A percentile compares a stretch with the other conserved stretches of the same genome.
Evolutionary conservation across 1,140 invertebrate genomes (phyloP).

Genomic region (Bacillus rossius): DNA sequence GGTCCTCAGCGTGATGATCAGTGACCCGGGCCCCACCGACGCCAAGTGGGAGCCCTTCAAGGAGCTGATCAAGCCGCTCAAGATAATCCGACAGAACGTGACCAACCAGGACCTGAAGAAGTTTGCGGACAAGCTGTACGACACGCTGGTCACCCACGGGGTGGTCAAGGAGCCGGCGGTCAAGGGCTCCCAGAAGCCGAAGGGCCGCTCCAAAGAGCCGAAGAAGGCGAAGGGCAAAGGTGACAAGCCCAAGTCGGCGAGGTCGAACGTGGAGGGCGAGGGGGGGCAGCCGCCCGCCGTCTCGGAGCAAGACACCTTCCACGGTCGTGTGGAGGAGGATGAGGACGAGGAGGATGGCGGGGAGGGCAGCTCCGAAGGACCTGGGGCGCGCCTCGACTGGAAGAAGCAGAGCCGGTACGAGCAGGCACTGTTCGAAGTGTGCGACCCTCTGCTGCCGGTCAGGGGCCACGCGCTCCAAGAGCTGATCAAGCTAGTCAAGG

Average conservation of each 20-base stretch:
- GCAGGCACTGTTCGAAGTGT: slow-evolving; percentile 59
- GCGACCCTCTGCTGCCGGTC: slow-evolving; percentile 69
- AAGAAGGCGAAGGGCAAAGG: slow-evolving; percentile 33
- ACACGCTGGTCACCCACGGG: slow-evolving; percentile 45
- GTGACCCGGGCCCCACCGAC: slow-evolving; percentile 12
- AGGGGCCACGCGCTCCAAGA: slow-evolving; percentile 72
- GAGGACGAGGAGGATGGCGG: too few relatives aligned
- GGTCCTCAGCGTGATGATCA: slow-evolving; percentile 40
- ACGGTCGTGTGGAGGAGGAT: too few relatives aligned
- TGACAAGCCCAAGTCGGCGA: neutral
- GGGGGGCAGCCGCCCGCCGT: too few relatives aligned
- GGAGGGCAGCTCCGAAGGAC: too few relatives aligned
- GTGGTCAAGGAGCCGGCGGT: slow-evolving; percentile 6
- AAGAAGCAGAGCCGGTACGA: slow-evolving; percentile 40
- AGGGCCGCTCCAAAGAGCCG: slow-evolving; percentile 32
- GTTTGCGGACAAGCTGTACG: slow-evolving; percentile 41
- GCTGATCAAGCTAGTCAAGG: slow-evolving; percentile 64
- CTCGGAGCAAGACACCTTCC: too few relatives aligned
- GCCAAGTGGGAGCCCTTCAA: slow-evolving; percentile 41
- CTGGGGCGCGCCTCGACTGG: neutral
- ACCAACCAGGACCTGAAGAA: slow-evolving; percentile 25
- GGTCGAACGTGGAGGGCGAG: too few relatives aligned
- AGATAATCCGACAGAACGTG: slow-evolving; percentile 27
- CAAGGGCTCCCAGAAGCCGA: slow-evolving; percentile 2
- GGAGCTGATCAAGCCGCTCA: slow-evolving; percentile 43